Conservation (phyloP, 1,140 invertebrate species). For the Pomacea maculata region DNA sequence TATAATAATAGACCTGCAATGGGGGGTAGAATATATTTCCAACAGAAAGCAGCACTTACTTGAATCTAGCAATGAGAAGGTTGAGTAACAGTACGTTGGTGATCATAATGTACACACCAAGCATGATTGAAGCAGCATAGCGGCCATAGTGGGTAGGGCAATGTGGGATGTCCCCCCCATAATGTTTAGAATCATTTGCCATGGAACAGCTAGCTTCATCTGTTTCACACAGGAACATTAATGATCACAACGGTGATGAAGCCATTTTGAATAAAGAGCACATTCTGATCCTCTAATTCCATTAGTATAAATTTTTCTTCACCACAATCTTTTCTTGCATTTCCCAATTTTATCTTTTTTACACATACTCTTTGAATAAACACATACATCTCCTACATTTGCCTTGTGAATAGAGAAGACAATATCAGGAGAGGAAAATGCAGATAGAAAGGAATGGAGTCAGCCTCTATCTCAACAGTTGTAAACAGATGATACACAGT, state of each 20-base stretch:
- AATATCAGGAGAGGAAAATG: too few species aligned
- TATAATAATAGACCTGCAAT: too few species aligned
- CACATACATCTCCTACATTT: too few species aligned
- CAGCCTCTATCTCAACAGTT: neutral
- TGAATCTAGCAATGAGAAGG: constrained; percentile 62
- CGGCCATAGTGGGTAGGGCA: constrained; percentile 42
- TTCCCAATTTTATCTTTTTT: too few species aligned
- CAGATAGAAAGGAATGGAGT: too few species aligned
- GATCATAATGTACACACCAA: constrained; percentile 54
- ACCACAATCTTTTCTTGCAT: too few species aligned
- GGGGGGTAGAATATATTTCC: too few species aligned
- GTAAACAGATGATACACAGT: neutral
- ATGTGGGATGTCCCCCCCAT: constrained; percentile 8
- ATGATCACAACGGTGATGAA: neutral
- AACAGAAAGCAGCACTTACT: constrained; percentile 34
- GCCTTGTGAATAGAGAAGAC: too few species aligned
- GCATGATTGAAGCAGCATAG: constrained; percentile 42
- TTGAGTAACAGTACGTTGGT: constrained; percentile 59
- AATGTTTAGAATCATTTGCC: constrained; percentile 6
- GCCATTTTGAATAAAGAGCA: neutral
- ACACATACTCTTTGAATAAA: too few species aligned
- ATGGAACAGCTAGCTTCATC: neutral
- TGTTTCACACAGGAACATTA: neutral
- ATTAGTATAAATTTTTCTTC: too few species aligned
- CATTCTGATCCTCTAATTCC: too few species aligned